Conservation (phyloP, 2,888 invertebrate genomes). For the Aphodius sticticus region DNA sequence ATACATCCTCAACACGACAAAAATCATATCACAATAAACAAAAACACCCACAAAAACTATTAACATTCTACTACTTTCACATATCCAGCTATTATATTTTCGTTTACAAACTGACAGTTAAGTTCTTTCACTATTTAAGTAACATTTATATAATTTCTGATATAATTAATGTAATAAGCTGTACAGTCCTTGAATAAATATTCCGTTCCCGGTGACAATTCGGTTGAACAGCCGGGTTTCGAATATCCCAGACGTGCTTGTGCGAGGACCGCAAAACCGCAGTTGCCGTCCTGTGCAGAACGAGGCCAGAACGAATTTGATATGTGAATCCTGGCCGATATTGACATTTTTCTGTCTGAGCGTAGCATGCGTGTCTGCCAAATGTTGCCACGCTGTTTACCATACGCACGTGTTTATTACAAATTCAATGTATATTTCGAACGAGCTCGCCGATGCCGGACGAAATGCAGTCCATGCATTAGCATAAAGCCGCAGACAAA, state of each 20-base stretch:
- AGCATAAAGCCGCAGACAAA: too few species aligned
- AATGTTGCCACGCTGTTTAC: neutral
- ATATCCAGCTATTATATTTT: too few species aligned
- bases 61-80: too few species aligned
- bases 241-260: neutral
- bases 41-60: too few species aligned
- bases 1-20: too few species aligned
- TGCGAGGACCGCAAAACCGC: neutral
- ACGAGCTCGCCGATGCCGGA: neutral
- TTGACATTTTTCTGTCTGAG: neutral
- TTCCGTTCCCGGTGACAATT: neutral
- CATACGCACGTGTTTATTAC: slow-evolving; percentile 4
- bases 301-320: neutral
- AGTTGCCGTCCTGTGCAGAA: neutral
- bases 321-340: neutral
- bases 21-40: too few species aligned
- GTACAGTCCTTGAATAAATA: neutral
- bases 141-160: too few species aligned
- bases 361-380: neutral
- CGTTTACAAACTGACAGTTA: too few species aligned
- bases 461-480: too few species aligned
- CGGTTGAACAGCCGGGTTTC: neutral
- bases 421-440: neutral
- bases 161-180: neutral
- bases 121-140: too few species aligned